Conservation (phyloP, 1,140 invertebrate genomes). For the Polyergus mexicanus region DNA sequence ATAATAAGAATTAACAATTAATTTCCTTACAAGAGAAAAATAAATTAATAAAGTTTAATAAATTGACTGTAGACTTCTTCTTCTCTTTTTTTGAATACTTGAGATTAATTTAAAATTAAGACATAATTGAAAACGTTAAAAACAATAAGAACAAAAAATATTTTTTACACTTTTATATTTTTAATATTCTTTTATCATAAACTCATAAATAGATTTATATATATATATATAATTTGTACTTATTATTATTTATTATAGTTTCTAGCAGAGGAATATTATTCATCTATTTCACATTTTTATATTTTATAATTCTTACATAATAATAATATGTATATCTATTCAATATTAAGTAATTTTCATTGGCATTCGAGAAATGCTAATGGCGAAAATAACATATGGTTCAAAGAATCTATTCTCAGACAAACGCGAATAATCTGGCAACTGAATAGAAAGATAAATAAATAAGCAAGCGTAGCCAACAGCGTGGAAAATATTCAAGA, state of each 20-base stretch:
- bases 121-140: background rate
- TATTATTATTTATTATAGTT: no score
- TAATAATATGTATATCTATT: background rate
- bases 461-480: background rate
- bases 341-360: background rate
- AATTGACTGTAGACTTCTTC: background rate
- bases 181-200: background rate
- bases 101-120: constrained; percentile 12
- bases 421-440: constrained; percentile 5
- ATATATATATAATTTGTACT: no score
- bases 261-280: no score
- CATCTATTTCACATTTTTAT: no score
- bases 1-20: background rate
- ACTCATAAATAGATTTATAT: background rate
- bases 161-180: constrained; percentile 5
- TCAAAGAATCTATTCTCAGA: constrained; percentile 33
- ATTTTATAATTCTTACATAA: no score
- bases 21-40: background rate
- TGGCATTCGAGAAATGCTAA: constrained; percentile 8
- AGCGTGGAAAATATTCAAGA: background rate
- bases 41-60: background rate
- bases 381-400: constrained; percentile 46
- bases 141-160: constrained; percentile 9
- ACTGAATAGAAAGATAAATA: background rate
- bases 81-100: background rate